phyloP scores from a whole-genome alignment of 2,797 vertebrate genomes.

The Brotula barbata region DNA sequence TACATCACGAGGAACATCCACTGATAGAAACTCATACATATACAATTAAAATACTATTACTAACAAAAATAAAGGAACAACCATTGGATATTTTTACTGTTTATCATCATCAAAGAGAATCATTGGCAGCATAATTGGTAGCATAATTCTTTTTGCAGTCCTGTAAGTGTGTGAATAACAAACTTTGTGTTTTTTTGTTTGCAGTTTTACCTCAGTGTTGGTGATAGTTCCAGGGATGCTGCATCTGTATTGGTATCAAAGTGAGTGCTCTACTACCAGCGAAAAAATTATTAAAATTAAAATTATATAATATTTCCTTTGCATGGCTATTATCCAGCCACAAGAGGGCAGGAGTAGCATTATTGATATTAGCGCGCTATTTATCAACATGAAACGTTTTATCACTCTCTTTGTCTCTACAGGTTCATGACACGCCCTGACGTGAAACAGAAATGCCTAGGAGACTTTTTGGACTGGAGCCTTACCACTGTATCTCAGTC shows the following conservation, averaged over 20 bases:
- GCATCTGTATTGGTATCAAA: constrained; percentile 93
- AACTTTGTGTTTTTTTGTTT: constrained; percentile 23
- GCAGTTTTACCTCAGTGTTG: constrained; percentile 90
- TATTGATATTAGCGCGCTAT: background rate
- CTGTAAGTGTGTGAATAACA: constrained; percentile 4
- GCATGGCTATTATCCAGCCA: constrained; percentile 24
- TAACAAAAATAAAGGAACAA: background rate
- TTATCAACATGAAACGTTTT: constrained; percentile 9
- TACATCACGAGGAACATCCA: too few species aligned
- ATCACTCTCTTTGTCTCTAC: constrained; percentile 40
- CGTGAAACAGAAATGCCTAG: constrained; percentile 87
- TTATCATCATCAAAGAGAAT: background rate
- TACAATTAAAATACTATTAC: background rate
- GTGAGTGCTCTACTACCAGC: constrained; percentile 77
- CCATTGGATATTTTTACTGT: background rate
- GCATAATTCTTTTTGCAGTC: background rate
- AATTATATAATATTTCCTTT: background rate
- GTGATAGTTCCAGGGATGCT: constrained; percentile 88
- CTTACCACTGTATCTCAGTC: constrained; percentile 83
- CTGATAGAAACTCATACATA: background rate
- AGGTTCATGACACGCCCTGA: constrained; percentile 95
- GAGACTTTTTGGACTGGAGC: constrained; percentile 93
- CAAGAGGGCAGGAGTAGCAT: constrained; percentile 48
- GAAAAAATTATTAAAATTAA: background rate
- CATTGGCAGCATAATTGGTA: background rate